phyloP scores from a whole-genome alignment of 2,113 vertebrate species.

The Sigmodon hispidus region DNA sequence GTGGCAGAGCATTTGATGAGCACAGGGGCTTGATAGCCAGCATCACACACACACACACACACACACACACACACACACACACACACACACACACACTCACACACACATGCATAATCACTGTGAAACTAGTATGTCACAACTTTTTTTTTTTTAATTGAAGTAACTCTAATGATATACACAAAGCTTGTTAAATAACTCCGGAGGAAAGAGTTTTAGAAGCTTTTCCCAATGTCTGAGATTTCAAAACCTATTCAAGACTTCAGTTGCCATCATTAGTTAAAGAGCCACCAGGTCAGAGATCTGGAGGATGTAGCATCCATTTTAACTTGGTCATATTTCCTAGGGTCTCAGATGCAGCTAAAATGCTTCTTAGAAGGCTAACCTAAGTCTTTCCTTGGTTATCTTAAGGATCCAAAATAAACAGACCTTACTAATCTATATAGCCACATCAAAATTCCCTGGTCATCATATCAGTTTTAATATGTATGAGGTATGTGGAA shows the following conservation, averaged over 20 bases:
- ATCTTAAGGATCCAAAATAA: background rate
- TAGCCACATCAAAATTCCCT: background rate
- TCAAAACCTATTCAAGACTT: background rate
- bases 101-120: background rate
- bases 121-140: conserved; percentile 38
- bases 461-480: background rate
- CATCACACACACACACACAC: background rate
- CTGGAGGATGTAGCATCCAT: background rate
- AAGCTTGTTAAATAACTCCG: background rate
- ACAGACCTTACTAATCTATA: background rate
- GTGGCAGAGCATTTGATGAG: background rate
- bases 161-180: background rate
- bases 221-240: background rate
- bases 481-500: background rate
- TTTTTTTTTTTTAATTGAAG: conserved; percentile 19
- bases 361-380: background rate
- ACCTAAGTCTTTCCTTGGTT: background rate
- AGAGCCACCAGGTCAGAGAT: background rate
- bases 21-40: background rate
- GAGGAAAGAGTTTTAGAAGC: conserved; percentile 27
- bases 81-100: background rate
- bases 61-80: background rate
- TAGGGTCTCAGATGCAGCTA: background rate
- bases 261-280: background rate
- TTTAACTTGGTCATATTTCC: background rate